Evolutionary conservation across 2,113 vertebrate genomes (phyloP).

Genomic region (Nesogale talazaci): DNA sequence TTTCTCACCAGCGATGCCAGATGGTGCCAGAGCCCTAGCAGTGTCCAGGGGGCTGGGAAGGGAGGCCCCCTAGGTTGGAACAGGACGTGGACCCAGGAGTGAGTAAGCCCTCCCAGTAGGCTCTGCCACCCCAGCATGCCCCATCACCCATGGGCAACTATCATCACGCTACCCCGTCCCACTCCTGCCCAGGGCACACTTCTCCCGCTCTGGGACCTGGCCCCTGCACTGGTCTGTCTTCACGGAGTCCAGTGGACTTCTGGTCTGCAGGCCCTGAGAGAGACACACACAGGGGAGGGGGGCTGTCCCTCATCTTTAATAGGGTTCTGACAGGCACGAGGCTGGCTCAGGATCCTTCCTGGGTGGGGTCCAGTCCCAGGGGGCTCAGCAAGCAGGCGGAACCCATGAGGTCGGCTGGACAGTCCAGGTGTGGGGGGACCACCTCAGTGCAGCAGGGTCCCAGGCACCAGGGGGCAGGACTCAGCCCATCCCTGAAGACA

Average conservation of each 20-base stretch:
- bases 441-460: background rate
- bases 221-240: too few species aligned
- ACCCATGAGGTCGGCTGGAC: background rate
- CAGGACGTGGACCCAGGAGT: rapidly evolving
- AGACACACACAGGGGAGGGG: background rate
- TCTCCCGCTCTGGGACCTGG: too few species aligned
- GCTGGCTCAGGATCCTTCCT: background rate
- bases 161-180: background rate
- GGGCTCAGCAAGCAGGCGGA: background rate
- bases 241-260: too few species aligned
- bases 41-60: background rate
- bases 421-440: background rate
- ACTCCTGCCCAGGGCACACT: background rate
- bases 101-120: too few species aligned
- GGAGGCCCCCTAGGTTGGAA: too few species aligned
- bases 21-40: background rate
- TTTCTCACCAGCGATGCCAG: background rate
- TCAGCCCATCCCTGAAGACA: slow-evolving; percentile 2
- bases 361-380: background rate
- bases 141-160: background rate
- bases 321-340: background rate
- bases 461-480: background rate
- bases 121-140: background rate
- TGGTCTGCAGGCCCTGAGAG: background rate
- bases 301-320: slow-evolving; percentile 38